Evolutionary conservation across 2,797 vertebrate genomes (phyloP), one percentile per base, ranked within the genome.

Genomic region (Enteromius thamalakanensis): DNA sequence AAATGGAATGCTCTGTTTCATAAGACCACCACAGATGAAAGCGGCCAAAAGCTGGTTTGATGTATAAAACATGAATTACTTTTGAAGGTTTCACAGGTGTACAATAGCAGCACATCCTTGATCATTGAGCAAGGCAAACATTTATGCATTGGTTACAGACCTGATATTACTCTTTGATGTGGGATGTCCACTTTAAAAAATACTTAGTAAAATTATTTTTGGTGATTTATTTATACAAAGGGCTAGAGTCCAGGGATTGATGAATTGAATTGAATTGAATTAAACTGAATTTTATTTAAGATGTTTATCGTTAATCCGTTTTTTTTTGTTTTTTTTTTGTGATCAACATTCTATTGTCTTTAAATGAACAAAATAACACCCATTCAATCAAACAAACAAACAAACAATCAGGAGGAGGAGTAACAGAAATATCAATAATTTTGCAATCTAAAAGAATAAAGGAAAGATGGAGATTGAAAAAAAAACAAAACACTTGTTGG

Each of bases 1-100:
- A 83, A 83, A 83, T 83, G 19, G 23, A 69, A 77, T 26, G 37
- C 40, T 77, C 23, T 32, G 51, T 76, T 83, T 77, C 72, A 77
- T 58, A 49, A 77, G 51, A 76, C 74, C 47, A 69, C 51, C 49
- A 10, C 64, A 60, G 81, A 76, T 82, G 71, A 82, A 76, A 82
- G 60, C 4, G 17, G 45, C 62, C 32, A 32, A 49, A 83, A 34
- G 49, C 64, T 15, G 37, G 74, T 69, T 83, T 83, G 81, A 83
- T 83, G 64, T 83, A 83, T 68, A 76, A 83, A 69, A 69, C 62
- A 77, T 83, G 64, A 82, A 81, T 81, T 81, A 74, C 71, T 47
- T 74, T 74, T 81, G 71, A 82, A 58, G 80, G 62, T 82, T 76
- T 82, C 45, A 53, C 80, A 82, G 72, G 60, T 49, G 42, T 23